Conservation (phyloP, 2,113 vertebrate species). For the Sceloporus undulatus region DNA sequence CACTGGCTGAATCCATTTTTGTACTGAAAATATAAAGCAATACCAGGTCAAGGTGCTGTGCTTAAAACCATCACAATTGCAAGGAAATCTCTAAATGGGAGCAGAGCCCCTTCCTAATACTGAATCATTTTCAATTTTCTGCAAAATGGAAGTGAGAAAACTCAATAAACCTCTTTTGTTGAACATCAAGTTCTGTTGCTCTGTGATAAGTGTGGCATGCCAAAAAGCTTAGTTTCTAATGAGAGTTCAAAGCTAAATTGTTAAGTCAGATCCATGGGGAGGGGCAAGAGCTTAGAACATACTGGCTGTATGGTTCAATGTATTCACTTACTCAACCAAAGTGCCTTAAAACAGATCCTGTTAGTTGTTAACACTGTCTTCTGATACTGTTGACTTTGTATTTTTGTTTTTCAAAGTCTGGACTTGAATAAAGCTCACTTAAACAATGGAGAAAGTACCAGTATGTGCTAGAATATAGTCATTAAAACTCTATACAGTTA, state of each 20-base stretch:
- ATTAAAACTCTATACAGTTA: no score
- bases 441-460: background rate
- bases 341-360: background rate
- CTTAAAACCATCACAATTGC: background rate
- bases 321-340: background rate
- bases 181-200: conserved; percentile 56
- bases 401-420: background rate
- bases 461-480: background rate
- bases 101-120: conserved; percentile 24
- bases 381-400: background rate
- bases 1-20: background rate
- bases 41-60: conserved; percentile 20
- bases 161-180: conserved; percentile 50
- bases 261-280: conserved; percentile 46
- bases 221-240: conserved; percentile 35
- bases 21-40: background rate
- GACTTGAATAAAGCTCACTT: background rate
- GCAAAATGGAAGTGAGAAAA: conserved; percentile 12
- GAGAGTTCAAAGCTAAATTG: conserved; percentile 51
- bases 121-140: conserved; percentile 39
- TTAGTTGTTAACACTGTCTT: background rate
- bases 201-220: conserved; percentile 44
- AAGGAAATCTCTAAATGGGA: conserved; percentile 22
- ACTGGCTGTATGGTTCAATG: rapidly evolving
- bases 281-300: conserved; percentile 24